Conservation (phyloP, 2,797 vertebrate genomes). For the Neoniphon sammara region DNA sequence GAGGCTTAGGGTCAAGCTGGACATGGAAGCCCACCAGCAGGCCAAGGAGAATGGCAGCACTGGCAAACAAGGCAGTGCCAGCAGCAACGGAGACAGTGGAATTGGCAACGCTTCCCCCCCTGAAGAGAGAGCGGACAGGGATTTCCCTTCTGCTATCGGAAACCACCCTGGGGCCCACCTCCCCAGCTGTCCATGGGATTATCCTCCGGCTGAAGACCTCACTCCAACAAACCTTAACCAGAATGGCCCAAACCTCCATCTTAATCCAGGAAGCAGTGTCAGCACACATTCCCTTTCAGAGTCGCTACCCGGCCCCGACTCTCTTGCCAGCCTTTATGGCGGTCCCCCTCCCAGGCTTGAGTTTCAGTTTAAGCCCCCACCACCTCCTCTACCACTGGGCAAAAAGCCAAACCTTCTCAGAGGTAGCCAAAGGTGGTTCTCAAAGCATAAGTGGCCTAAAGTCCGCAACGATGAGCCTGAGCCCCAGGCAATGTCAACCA, state of each 20-base stretch:
- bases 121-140: constrained; percentile 88
- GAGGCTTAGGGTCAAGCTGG: constrained; percentile 88
- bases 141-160: constrained; percentile 88
- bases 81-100: constrained; percentile 94
- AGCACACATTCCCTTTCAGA: constrained; percentile 80
- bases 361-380: constrained; percentile 82
- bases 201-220: constrained; percentile 66
- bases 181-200: constrained; percentile 87
- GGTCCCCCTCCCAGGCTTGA: constrained; percentile 83
- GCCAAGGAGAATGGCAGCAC: constrained; percentile 84
- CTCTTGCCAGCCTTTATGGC: constrained; percentile 82
- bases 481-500: constrained; percentile 81
- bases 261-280: constrained; percentile 56
- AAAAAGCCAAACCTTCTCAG: constrained; percentile 74
- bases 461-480: constrained; percentile 84
- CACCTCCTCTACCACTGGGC: constrained; percentile 80
- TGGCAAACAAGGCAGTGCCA: constrained; percentile 88
- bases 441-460: constrained; percentile 89
- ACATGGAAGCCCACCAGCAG: constrained; percentile 87
- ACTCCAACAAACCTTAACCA: constrained; percentile 73
- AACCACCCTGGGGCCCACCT: constrained; percentile 82
- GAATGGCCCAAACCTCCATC: constrained; percentile 78
- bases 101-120: constrained; percentile 91
- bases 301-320: constrained; percentile 83
- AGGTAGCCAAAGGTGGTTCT: constrained; percentile 88